Percentiles rank a stretch among this genome's conserved stretches.
Conservation (phyloP, 2,797 vertebrate species). For the Trematomus bernacchii region DNA sequence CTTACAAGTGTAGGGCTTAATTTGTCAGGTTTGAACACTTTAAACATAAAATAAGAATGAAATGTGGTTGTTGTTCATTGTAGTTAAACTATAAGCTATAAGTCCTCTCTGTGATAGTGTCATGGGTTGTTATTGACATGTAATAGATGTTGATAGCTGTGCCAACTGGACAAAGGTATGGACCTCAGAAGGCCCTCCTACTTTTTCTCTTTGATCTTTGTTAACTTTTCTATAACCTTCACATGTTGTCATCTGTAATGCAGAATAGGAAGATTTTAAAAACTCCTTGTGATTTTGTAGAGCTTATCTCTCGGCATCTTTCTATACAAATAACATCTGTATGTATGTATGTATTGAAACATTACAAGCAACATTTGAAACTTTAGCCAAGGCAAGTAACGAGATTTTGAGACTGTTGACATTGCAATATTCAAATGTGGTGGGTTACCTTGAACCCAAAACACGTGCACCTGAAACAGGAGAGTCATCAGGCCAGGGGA, state of each 20-base stretch:
- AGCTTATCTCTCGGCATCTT: background rate
- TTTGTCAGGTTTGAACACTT: too few species aligned
- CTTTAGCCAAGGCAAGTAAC: conserved; percentile 14
- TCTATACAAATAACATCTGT: background rate
- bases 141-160: background rate
- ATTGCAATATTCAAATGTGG: conserved; percentile 56
- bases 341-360: conserved; percentile 15
- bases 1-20: background rate
- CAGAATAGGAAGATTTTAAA: background rate
- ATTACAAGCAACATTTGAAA: conserved; percentile 16
- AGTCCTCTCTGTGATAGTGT: background rate
- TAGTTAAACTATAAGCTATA: too few species aligned
- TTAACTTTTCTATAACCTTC: background rate
- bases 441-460: conserved; percentile 43
- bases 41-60: too few species aligned
- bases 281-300: background rate
- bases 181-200: background rate
- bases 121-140: background rate
- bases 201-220: background rate
- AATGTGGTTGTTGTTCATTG: background rate
- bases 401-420: conserved; percentile 3
- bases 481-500: conserved; percentile 44
- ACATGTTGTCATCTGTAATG: background rate
- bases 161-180: background rate
- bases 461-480: conserved; percentile 69